Evolutionary conservation across 2,113 vertebrate genomes (phyloP).

Genomic region (Phylloscopus trochilus): DNA sequence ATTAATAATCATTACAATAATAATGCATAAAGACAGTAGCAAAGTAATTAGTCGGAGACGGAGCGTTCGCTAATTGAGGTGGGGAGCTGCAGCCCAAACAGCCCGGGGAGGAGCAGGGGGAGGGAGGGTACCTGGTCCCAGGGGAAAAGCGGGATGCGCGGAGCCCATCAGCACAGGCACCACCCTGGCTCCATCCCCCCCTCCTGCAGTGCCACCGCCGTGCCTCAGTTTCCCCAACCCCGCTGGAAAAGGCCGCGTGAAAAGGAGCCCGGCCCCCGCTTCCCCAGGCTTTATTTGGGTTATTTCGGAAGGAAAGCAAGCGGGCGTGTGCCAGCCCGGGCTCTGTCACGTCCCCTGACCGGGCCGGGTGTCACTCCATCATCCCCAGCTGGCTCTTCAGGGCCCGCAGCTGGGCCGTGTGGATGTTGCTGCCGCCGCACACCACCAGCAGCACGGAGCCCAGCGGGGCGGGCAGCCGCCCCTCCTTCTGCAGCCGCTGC

Average conservation of each 20-base stretch:
- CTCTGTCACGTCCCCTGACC: accelerated
- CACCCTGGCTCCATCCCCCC: neutral
- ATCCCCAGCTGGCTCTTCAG: constrained; percentile 79
- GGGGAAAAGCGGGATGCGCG: accelerated
- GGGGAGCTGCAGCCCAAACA: neutral
- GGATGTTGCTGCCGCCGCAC: constrained; percentile 86
- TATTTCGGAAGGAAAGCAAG: neutral
- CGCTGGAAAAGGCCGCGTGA: neutral
- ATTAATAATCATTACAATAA: constrained; percentile 65
- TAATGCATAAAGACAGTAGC: constrained; percentile 52
- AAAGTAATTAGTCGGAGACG: constrained; percentile 41
- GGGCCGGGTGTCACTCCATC: neutral
- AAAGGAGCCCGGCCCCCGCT: accelerated
- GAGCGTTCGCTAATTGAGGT: neutral
- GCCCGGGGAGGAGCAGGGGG: neutral
- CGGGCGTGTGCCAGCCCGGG: accelerated
- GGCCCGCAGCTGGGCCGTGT: constrained; percentile 68
- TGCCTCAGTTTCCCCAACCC: constrained; percentile 26
- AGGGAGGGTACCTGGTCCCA: neutral
- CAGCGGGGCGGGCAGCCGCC: constrained; percentile 66
- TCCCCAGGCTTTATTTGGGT: neutral
- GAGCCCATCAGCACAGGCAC: neutral
- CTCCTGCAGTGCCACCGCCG: neutral
- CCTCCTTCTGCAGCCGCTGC: constrained; percentile 75
- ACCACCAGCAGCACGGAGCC: constrained; percentile 82